phyloP scores from a whole-genome alignment of 2,888 invertebrate genomes.

The Liodrosophila aerea region DNA sequence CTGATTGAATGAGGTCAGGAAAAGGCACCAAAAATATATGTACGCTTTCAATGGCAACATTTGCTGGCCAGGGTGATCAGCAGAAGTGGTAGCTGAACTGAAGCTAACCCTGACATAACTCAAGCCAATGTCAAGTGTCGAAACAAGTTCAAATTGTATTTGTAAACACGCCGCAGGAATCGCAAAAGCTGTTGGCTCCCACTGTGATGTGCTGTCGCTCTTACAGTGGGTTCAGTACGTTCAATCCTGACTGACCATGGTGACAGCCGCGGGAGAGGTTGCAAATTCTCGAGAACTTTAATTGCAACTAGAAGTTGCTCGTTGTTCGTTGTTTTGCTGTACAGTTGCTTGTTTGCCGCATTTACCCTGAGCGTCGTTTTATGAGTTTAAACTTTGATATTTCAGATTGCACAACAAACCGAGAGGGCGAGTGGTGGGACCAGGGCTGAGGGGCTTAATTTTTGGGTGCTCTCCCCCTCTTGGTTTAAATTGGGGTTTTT shows the following conservation, averaged over 20 bases:
- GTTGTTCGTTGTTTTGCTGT: conserved; percentile 6
- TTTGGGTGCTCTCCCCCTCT: conserved; percentile 25
- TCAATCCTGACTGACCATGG: conserved; percentile 4
- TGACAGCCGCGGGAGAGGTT: conserved; percentile 13
- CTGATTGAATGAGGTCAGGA: background rate
- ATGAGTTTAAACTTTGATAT: conserved; percentile 65
- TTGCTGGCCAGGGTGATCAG: background rate
- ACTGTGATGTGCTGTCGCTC: background rate
- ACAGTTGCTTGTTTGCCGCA: conserved; percentile 6
- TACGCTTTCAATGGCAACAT: background rate
- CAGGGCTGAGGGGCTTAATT: conserved; percentile 14
- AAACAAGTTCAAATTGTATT: conserved; percentile 45
- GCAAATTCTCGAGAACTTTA: conserved; percentile 18
- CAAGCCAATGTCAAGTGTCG: conserved; percentile 22
- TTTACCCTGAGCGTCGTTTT: conserved; percentile 42
- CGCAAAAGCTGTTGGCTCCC: conserved; percentile 13
- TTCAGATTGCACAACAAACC: conserved; percentile 35
- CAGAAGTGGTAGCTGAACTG: background rate
- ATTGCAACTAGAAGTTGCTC: conserved; percentile 18
- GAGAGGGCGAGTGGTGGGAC: background rate
- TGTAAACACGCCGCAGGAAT: conserved; percentile 54
- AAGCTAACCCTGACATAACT: too few species aligned
- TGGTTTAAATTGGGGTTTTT: conserved; percentile 25
- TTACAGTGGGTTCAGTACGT: background rate
- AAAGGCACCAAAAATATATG: background rate